Evolutionary conservation across 2,888 invertebrate genomes (phyloP), one percentile per base, ranked within the genome.

Genomic region (Elegia similella): DNA sequence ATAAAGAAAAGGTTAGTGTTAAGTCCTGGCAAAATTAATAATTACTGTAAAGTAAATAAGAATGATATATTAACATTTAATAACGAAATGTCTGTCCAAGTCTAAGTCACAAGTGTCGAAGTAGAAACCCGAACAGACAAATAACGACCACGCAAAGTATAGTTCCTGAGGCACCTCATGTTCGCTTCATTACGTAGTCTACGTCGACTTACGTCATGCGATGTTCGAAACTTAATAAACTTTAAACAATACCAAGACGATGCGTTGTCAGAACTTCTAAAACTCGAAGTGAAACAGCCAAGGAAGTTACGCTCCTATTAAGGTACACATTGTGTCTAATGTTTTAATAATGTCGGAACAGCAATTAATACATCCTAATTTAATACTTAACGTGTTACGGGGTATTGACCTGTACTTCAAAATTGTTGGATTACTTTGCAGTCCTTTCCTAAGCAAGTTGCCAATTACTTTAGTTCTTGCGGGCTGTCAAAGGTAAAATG

Each of bases 211-310:
- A 84, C 79, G 81, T 83, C 83, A 78, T 79, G 77, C 82, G 67
- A 83, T 84, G 85, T 87, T 86, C 78, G 62, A 77, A 87, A 88
- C 86, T 88, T 86, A 84, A 84, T 86, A 84, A 88, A 89, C 84
- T 89, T 88, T 83, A 84, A 87, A 89, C 86, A 89, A 86, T 85
- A 84, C 80, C 73, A 72, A 70, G 82, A 82, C 85, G 85, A 88
- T 85, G 82, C 82, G 86, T 84, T 87, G 87, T 88, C 89, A 86
- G 85, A 88, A 87, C 75, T 88, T 85, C 70, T 69, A 75, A 73
- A 85, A 82, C 81, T 82, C 73, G 65, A 76, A 78, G 80, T 80
- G 80, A 79, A 86, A 83, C 84, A 80, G 75, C 73, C 76, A 80
- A 78, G 81, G 67, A 81, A 84, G 78, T 82, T 84, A 72, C 72